Evolutionary conservation across 1,140 invertebrate species (phyloP).

Genomic region (Drosophila athabasca): DNA sequence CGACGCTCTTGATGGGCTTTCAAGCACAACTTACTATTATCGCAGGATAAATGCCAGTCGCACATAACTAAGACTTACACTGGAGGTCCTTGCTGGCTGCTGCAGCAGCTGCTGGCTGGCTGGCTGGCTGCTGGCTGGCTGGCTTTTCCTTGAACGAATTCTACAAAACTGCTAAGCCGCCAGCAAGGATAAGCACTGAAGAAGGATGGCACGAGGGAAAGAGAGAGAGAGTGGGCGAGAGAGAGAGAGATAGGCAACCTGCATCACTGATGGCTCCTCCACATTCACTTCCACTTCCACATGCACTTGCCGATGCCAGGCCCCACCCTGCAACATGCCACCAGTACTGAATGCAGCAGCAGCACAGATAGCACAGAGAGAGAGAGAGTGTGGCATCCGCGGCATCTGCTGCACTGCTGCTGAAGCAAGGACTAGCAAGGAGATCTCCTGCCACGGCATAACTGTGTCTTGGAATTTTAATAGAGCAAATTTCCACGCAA

Average conservation of each 20-base stretch:
- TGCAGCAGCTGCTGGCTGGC: constrained; percentile 32
- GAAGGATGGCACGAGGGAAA: neutral
- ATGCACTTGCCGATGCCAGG: neutral
- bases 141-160: constrained; percentile 26
- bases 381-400: constrained; percentile 52
- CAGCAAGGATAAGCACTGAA: constrained; percentile 54
- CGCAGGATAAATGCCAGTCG: constrained; percentile 74
- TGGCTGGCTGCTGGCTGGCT: constrained; percentile 30
- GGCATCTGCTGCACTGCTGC: constrained; percentile 38
- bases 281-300: constrained; percentile 11
- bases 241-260: constrained; percentile 28
- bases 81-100: constrained; percentile 27
- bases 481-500: constrained; percentile 74
- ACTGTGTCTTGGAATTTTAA: constrained; percentile 73
- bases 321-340: neutral
- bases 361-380: constrained; percentile 5
- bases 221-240: neutral
- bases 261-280: constrained; percentile 51
- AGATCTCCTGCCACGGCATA: constrained; percentile 34
- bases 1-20: neutral
- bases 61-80: constrained; percentile 76
- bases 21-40: constrained; percentile 75
- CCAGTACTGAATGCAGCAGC: neutral
- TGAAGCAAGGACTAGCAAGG: neutral
- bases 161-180: constrained; percentile 71